phyloP scores from a whole-genome alignment of 2,113 vertebrate genomes.

The Egretta garzetta region DNA sequence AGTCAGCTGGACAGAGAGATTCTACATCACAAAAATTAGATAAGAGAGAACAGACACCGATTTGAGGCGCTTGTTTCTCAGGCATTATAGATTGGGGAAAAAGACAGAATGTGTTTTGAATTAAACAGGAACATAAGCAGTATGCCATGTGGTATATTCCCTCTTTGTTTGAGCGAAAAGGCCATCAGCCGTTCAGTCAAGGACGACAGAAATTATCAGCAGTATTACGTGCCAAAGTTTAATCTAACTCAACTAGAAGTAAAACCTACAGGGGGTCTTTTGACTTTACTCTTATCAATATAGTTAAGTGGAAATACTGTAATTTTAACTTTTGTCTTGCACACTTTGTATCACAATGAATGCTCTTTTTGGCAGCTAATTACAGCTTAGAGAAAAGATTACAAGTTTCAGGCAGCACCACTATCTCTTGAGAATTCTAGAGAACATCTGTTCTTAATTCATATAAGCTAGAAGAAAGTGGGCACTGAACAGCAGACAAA shows the following conservation, averaged over 20 bases:
- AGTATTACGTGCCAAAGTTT: background rate
- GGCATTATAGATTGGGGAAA: accelerated
- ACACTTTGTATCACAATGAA: background rate
- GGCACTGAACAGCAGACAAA: background rate
- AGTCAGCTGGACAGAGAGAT: background rate
- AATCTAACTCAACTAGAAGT: background rate
- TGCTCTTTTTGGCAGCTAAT: background rate
- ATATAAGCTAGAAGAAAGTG: background rate
- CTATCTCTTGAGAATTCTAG: background rate
- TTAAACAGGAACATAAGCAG: background rate
- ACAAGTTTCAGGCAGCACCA: background rate
- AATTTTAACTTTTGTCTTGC: background rate
- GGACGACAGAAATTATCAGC: background rate
- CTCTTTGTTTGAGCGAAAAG: background rate
- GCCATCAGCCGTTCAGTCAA: background rate
- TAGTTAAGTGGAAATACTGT: background rate
- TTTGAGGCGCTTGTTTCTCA: background rate
- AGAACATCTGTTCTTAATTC: background rate
- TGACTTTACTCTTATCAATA: background rate
- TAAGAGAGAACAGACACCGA: accelerated
- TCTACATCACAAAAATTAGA: background rate
- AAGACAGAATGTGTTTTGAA: background rate
- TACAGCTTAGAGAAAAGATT: background rate
- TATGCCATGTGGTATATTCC: background rate
- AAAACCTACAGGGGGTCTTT: background rate